Base-by-base conservation (phyloP, 2,113 vertebrate genomes). In the Lethenteron reissneri region DNA sequence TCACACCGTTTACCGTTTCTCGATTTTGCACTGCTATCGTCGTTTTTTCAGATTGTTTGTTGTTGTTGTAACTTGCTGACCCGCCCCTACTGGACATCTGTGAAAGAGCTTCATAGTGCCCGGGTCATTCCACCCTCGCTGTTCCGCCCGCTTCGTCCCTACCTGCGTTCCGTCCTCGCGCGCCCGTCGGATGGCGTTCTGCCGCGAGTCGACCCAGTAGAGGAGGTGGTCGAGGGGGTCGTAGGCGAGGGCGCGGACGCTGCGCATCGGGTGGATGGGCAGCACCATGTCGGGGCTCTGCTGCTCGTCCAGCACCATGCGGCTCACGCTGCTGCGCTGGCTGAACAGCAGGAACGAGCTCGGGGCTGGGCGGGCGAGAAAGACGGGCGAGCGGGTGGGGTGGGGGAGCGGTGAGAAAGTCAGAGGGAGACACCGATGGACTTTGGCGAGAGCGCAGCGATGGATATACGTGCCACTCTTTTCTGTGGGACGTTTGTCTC, bases 201-300 rank as follows among this genome's bases (percentile, higher is more conserved):
- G 90, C 4, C 88, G 83, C 14, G 90, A 90, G 1, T 96, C 90
- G 71, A 94, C 84, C 91, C 91, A 96, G 76, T 95, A 96, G 57
- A 96, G 81, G 41, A 92, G 78, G 56, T 79, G 83, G 75, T 92
- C 90, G 75, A 86, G 77, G 0, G 91, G 87, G 80, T 96, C 91
- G 0, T 92, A 96, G 79, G 78, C 85, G 15, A 95, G 83, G 69
- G 88, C 88, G 9, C 85, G 85, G 75, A 92, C 84, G 0, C 88
- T 96, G 76, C 84, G 81, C 72, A 85, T 78, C 2, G 90, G 85
- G 1, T 94, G 88, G 76, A 96, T 83, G 3, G 91, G 91, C 58
- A 96, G 82, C 75, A 94, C 83, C 76, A 96, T 86, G 76, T 96
- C 91, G 0, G 91, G 89, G 77, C 89, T 95, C 56, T 78, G 83